These are phyloP conservation scores for Chymomyza fuscimana DNA, from an alignment of 2,888 invertebrate species.

Conservation along the genomic window DNA sequence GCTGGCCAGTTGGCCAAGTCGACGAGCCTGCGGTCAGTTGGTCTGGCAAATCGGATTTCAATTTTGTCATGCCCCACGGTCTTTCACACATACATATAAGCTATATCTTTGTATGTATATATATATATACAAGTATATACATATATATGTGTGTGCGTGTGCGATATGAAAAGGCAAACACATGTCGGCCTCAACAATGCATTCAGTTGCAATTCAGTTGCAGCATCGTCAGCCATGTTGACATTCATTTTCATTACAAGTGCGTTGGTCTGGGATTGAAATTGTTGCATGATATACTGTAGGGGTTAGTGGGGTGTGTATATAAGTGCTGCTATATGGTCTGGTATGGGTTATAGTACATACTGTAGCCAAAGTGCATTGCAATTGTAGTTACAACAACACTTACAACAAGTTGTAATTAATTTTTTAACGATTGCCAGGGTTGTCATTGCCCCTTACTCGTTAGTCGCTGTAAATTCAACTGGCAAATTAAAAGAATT, in stretches of 20 bases:
- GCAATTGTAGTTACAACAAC: background rate
- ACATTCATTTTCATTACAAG: background rate
- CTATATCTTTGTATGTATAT: background rate
- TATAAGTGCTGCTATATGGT: background rate
- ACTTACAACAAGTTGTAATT: slow-evolving; percentile 44
- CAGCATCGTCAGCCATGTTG: background rate
- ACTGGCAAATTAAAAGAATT: slow-evolving; percentile 67
- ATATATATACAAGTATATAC: background rate
- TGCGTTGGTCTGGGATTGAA: background rate
- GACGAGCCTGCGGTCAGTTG: background rate
- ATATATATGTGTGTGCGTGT: background rate
- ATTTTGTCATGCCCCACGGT: slow-evolving; percentile 1
- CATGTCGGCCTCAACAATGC: background rate
- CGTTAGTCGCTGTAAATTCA: slow-evolving; percentile 37
- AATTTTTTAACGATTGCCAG: slow-evolving; percentile 50
- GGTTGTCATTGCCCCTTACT: slow-evolving; percentile 41
- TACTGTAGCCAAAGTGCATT: background rate
- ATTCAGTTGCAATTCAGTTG: background rate
- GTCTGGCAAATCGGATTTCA: slow-evolving; percentile 6
- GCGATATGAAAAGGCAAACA: background rate
- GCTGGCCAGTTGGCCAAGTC: background rate
- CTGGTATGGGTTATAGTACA: background rate
- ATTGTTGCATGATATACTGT: background rate
- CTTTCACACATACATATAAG: background rate
- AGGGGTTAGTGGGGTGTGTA: too few relatives aligned